phyloP scores from a whole-genome alignment of 1,140 invertebrate genomes.

The Sinonovacula constricta region DNA sequence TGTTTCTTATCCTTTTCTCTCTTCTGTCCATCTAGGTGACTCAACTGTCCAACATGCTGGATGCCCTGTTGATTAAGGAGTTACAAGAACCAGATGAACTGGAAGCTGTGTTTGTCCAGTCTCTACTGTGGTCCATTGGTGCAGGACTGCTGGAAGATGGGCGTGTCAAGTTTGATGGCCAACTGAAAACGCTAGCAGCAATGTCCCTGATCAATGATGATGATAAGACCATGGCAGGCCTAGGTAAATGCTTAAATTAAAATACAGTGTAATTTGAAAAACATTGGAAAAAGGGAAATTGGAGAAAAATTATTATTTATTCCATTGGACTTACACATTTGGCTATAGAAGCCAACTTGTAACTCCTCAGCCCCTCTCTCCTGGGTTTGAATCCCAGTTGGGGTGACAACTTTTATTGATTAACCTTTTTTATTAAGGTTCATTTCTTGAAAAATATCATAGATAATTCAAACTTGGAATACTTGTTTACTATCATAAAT shows the following conservation, averaged over 20 bases:
- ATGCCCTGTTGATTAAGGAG: conserved; percentile 80
- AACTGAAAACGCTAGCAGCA: conserved; percentile 87
- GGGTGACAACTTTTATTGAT: too few relatives aligned
- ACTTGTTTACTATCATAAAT: too few relatives aligned
- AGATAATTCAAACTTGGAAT: too few relatives aligned
- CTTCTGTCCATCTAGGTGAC: conserved; percentile 81
- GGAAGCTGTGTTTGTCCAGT: conserved; percentile 87
- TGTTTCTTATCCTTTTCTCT: not conserved
- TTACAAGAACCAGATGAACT: conserved; percentile 80
- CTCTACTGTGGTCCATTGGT: conserved; percentile 91
- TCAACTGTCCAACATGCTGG: conserved; percentile 90
- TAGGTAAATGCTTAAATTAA: conserved; percentile 80
- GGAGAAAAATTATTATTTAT: too few relatives aligned
- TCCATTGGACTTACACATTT: too few relatives aligned
- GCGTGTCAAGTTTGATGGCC: conserved; percentile 87
- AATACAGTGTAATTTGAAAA: too few relatives aligned
- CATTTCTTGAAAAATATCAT: too few relatives aligned
- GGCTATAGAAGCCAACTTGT: too few relatives aligned
- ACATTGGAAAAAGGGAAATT: too few relatives aligned
- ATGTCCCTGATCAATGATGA: conserved; percentile 82
- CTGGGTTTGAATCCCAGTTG: too few relatives aligned
- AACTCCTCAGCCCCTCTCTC: too few relatives aligned
- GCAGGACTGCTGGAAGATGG: conserved; percentile 86
- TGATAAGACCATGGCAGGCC: conserved; percentile 82
- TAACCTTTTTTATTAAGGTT: too few relatives aligned